Base-by-base conservation (phyloP, 2,797 vertebrate genomes). In the Novumbra hubbsi region DNA sequence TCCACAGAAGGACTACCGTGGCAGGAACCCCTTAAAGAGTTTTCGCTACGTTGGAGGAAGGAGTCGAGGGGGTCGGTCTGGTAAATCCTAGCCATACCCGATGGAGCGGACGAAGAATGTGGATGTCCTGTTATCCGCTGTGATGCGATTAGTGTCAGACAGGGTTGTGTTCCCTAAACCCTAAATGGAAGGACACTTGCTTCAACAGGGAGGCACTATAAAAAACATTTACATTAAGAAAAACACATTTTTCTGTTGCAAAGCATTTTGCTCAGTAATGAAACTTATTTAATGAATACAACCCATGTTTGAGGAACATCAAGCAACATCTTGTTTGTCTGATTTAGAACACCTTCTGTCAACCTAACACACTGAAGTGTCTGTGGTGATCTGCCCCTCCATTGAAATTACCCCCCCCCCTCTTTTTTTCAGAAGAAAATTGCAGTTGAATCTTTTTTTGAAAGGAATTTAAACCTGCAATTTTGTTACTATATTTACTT, bases 11-110 rank as follows among this genome's bases (percentile, higher is more conserved):
- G 91, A 78, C 76, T 14, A 4, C 81, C 85, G 70, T 78, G 90
- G 81, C 50, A 89, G 82, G 81, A 96, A 98, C 78, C 97, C 96
- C 0, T 91, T 98, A 73, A 95, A 89, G 85, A 96, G 84, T 78
- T 98, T 98, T 82, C 88, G 81, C 41, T 93, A 90, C 86, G 82
- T 75, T 1, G 74, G 84, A 73, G 90, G 86, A 55, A 93, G 82
- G 28, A 73, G 55, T 19, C 76, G 74, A 24, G 45, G 73, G 14
- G 71, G 71, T 0, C 81, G 80, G 81, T 21, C 70, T 0, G 73
- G 68, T 11, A 60, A 84, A 41, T 89, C 90, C 6, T 95, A 88
- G 80, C 16, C 50, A 38, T 21, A 1, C 21, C 14, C n/a, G 21
- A 4, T 60, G 21, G 55, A 60, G 55, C 8, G 21, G 55, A 60